Percentiles rank a stretch among this genome's conserved stretches.
These are phyloP conservation scores for Bursaphelenchus okinawaensis DNA, from an alignment of 2,888 invertebrate genomes.

Conservation along the genomic window DNA sequence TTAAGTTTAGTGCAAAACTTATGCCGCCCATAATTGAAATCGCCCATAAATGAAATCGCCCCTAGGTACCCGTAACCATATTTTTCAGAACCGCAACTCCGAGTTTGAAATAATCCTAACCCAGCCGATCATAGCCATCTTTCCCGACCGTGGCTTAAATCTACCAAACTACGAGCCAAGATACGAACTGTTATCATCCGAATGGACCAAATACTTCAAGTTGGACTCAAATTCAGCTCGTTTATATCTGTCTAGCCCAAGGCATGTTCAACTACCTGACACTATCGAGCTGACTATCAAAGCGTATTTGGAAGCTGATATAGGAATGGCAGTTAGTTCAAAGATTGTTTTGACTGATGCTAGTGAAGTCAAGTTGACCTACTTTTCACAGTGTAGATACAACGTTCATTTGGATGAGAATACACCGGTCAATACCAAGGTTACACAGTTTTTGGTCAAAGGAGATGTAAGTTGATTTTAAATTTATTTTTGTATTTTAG, in stretches of 20 bases:
- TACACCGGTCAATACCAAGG: slow-evolving; percentile 17
- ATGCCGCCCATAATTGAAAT: no score
- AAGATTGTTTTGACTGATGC: slow-evolving; percentile 24
- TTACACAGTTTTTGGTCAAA: slow-evolving; percentile 15
- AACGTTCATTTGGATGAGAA: slow-evolving; percentile 28
- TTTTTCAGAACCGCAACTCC: slow-evolving; percentile 17
- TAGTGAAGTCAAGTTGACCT: slow-evolving; percentile 28
- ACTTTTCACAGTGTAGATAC: slow-evolving; percentile 34
- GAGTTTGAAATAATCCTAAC: slow-evolving; percentile 26
- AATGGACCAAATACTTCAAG: slow-evolving; percentile 20
- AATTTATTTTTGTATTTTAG: slow-evolving; percentile 7
- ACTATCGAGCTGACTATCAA: slow-evolving; percentile 17
- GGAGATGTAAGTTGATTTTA: slow-evolving; percentile 16
- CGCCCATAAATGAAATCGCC: no score
- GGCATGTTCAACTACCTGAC: slow-evolving; percentile 12
- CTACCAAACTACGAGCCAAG: slow-evolving; percentile 6
- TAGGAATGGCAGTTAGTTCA: not conserved
- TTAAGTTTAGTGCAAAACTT: no score
- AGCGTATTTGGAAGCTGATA: slow-evolving; percentile 12
- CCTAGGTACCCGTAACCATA: no score
- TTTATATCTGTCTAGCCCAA: slow-evolving; percentile 9
- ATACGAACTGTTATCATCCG: slow-evolving; percentile 12
- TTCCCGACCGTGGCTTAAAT: slow-evolving; percentile 4
- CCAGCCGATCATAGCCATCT: slow-evolving; percentile 23
- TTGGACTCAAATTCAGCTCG: slow-evolving; percentile 20